phyloP scores from a whole-genome alignment of 2,113 vertebrate genomes.

The Pelusios castaneus region DNA sequence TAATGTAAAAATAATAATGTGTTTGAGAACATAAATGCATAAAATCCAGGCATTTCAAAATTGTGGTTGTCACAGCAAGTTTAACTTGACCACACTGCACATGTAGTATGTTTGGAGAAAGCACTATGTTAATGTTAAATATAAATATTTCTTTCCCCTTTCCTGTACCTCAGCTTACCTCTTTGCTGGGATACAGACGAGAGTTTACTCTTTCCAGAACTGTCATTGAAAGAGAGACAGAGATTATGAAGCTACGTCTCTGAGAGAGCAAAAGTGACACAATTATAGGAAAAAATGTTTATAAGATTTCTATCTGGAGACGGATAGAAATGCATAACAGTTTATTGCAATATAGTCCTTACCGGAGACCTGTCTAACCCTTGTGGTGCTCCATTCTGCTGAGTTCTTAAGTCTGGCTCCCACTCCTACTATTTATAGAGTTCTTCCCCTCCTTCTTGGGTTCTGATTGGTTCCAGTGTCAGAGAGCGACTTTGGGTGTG shows the following conservation, averaged over 20 bases:
- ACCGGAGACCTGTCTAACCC: neutral
- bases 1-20: neutral
- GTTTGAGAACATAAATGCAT: fast-evolving
- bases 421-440: neutral
- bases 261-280: neutral
- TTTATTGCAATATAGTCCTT: neutral
- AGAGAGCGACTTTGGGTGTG: neutral
- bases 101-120: neutral
- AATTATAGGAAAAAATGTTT: neutral
- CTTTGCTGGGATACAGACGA: neutral
- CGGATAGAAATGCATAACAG: neutral
- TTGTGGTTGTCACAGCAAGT: fast-evolving
- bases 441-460: neutral
- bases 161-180: neutral
- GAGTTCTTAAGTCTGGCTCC: neutral
- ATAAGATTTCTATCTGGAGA: neutral
- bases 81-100: neutral
- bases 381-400: neutral
- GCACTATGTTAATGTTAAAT: neutral
- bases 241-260: neutral
- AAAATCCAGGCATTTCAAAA: fast-evolving
- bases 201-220: neutral
- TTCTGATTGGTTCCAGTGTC: neutral
- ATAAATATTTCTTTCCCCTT: neutral
- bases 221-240: neutral